Percentiles rank a stretch among this genome's conserved stretches.
Conservation (phyloP, 1,140 invertebrate genomes). For the Galleria mellonella region DNA sequence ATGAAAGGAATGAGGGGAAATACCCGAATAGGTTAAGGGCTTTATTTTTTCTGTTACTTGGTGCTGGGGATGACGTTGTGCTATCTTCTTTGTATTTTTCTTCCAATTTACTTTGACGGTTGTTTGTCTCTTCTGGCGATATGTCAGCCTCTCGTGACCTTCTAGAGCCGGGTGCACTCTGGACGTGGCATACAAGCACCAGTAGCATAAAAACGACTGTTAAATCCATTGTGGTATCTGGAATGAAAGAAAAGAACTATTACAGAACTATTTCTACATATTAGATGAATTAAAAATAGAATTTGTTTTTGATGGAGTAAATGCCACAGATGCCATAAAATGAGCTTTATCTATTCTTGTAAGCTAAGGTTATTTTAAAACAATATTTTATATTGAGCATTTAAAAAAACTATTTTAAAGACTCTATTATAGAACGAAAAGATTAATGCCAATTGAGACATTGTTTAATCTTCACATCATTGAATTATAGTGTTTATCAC, state of each 20-base stretch:
- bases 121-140: constrained; percentile 24
- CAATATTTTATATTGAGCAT: no score
- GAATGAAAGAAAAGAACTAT: constrained; percentile 20
- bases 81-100: constrained; percentile 49
- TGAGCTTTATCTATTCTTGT: no score
- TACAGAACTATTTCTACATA: not conserved
- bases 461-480: not conserved
- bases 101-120: constrained; percentile 50
- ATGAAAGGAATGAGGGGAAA: constrained; percentile 58
- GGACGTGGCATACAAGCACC: constrained; percentile 26
- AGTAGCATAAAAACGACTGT: constrained; percentile 32
- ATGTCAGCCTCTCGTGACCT: constrained; percentile 40
- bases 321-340: no score
- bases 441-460: not conserved
- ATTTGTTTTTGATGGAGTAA: no score
- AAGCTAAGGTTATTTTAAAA: no score
- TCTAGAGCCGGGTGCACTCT: constrained; percentile 41
- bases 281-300: no score
- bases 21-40: constrained; percentile 64
- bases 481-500: no score
- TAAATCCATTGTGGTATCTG: constrained; percentile 48
- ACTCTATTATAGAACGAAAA: not conserved
- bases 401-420: no score
- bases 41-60: constrained; percentile 59
- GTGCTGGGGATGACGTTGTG: constrained; percentile 30